Evolutionary conservation across 2,888 invertebrate species (phyloP), one percentile per base, ranked within the genome.

Genomic region (Cremastobaeus sp.): DNA sequence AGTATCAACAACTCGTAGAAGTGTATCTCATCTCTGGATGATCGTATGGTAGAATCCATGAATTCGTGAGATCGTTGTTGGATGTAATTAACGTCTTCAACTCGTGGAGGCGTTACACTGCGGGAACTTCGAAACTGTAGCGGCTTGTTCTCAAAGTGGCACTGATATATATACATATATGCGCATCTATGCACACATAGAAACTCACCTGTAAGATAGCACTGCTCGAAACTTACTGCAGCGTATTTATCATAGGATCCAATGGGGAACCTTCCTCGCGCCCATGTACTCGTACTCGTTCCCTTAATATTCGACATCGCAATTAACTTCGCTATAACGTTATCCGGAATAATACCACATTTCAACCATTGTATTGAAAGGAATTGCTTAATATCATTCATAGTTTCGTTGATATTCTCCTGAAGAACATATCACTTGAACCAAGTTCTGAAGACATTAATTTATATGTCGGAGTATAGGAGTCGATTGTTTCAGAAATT

Each of bases 41-140:
- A 76, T 71, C 54, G 59, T 69, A 25, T 15, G 45, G 62, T 48
- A 48, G 55, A 71, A 57, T 70, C 70, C 50, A 57, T 50, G 64
- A 68, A 72, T 71, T 75, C 47, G 54, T 48, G 47, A 52, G 59
- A 64, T 52, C 57, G 66, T 60, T 60, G 35, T 60, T 54, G 59
- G 59, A 68, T 72, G 55, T 66, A 76, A 76, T 76, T 76, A 76
- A 73, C 70, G 57, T 73, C 72, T 45, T 39, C 43, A 55, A 65
- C 41, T 60, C 71, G 52, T 48, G 54, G 45, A 70, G 48, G 45
- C 55, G 34, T 59, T 65, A 37, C 66, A 62, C 45, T 66, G 57
- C 35, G 48, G 43, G 28, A 69, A 74, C 71, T 76, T 76, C 62
- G 65, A 65, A 72, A 76, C 72, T 72, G 32, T 72, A 72, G 48